Conservation (phyloP, 2,113 vertebrate species). For the Psilopsiagon aurifrons region DNA sequence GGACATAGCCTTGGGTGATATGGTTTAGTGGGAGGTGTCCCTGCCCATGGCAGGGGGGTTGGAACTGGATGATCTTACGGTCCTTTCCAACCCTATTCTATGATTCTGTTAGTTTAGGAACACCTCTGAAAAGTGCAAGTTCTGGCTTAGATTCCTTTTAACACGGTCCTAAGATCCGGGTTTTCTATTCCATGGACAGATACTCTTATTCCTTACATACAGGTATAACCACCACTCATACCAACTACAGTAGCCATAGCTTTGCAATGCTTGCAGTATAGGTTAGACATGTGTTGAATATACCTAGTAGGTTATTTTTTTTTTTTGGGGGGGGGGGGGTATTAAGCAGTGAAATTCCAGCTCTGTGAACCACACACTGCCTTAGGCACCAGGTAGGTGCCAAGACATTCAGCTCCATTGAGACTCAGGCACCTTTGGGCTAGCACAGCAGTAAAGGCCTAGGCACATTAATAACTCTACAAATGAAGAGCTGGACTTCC, state of each 20-base stretch:
- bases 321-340: too few relatives aligned
- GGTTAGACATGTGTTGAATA: accelerated
- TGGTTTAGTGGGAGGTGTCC: too few relatives aligned
- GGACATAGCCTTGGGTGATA: too few relatives aligned
- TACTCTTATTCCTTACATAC: neutral
- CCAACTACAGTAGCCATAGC: neutral
- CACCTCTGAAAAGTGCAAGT: neutral
- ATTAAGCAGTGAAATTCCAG: neutral
- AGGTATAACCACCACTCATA: neutral
- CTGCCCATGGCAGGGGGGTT: too few relatives aligned
- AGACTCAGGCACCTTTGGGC: neutral
- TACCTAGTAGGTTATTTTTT: neutral
- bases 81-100: too few relatives aligned
- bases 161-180: neutral
- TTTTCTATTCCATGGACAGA: neutral
- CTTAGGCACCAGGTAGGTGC: neutral
- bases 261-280: neutral
- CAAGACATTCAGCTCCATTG: neutral
- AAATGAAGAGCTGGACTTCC: neutral
- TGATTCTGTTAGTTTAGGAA: neutral
- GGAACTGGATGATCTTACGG: too few relatives aligned
- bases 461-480: neutral
- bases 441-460: neutral
- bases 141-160: neutral
- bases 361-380: accelerated